These are phyloP conservation scores for Rutilus rutilus DNA, from an alignment of 2,113 vertebrate genomes.

Conservation along the genomic window DNA sequence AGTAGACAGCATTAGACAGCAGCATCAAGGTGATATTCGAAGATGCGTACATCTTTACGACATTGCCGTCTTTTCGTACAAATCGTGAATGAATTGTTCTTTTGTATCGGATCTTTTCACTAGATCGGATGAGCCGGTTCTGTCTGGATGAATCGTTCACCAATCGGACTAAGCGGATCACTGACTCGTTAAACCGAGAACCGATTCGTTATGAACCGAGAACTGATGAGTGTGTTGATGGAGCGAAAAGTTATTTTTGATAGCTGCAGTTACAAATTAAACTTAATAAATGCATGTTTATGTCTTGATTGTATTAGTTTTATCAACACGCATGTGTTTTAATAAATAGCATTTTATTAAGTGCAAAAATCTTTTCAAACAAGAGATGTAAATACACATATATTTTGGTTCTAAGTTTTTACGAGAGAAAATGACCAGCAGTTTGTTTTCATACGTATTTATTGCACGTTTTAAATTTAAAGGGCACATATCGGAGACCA, in stretches of 20 bases:
- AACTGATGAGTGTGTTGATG: not conserved
- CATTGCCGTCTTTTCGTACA: constrained; percentile 18
- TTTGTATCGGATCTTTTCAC: not conserved
- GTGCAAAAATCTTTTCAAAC: not conserved
- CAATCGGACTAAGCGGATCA: not conserved
- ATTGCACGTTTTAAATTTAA: not conserved
- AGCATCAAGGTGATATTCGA: constrained; percentile 17
- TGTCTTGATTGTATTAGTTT: not conserved
- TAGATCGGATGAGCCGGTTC: not conserved
- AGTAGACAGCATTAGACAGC: not conserved
- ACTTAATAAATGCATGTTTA: not conserved
- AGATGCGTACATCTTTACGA: constrained; percentile 25
- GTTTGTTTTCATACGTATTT: not conserved
- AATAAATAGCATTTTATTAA: not conserved
- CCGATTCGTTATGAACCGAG: not conserved
- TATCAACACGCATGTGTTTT: not conserved
- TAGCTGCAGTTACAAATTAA: not conserved
- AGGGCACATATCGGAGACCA: not conserved
- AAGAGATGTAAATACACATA: not conserved
- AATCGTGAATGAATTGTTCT: not conserved
- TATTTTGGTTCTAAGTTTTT: not conserved
- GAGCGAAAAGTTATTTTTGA: not conserved
- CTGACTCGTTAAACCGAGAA: not conserved
- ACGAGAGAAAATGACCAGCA: not conserved
- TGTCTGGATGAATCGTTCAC: not conserved